A percentile compares a stretch with the other conserved stretches of the same genome.
Conservation (phyloP, 2,113 vertebrate genomes). For the Myotis brandtii region DNA sequence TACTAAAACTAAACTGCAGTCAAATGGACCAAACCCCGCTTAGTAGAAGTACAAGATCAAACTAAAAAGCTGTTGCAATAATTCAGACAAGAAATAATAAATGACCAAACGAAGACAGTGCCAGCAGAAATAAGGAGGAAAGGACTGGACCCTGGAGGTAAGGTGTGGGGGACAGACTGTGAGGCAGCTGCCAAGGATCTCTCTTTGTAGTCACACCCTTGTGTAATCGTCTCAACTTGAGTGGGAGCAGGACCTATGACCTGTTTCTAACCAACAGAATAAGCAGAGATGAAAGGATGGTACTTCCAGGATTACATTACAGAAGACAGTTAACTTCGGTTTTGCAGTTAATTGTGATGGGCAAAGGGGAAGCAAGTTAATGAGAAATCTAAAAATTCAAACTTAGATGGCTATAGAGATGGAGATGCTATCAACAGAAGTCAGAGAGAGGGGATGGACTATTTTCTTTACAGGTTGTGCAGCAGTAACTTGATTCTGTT, state of each 20-base stretch:
- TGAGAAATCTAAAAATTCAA: neutral
- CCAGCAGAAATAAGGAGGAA: neutral
- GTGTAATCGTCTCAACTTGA: neutral
- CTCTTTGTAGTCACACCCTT: neutral
- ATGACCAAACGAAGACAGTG: neutral
- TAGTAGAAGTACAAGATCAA: neutral
- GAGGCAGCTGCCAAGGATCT: neutral
- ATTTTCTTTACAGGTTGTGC: neutral
- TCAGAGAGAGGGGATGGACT: neutral
- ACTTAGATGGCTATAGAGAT: neutral
- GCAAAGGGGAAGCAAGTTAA: neutral
- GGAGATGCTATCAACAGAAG: neutral
- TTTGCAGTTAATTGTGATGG: neutral
- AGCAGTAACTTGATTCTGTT: neutral
- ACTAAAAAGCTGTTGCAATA: neutral
- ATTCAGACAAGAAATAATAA: neutral
- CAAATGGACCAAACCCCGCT: neutral
- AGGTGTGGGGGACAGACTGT: neutral
- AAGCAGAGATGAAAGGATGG: neutral
- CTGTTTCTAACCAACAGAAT: neutral
- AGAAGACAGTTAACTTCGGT: neutral
- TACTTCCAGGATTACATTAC: neutral
- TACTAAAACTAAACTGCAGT: neutral
- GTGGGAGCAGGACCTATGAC: neutral
- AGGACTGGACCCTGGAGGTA: neutral